These are phyloP conservation scores for Batillaria attramentaria DNA, from an alignment of 1,140 invertebrate genomes.

Conservation along the genomic window DNA sequence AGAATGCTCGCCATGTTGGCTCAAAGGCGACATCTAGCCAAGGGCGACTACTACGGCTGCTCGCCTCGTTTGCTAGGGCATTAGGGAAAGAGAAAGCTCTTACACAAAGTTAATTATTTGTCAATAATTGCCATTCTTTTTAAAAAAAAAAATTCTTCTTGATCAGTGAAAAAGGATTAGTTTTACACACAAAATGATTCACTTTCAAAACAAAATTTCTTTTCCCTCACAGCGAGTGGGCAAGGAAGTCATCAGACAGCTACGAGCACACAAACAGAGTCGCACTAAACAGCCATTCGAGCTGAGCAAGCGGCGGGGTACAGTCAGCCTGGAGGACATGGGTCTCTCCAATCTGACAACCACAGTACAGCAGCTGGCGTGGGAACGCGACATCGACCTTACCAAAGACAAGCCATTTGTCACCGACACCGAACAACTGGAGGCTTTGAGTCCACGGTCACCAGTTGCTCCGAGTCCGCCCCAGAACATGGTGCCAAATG, in stretches of 20 bases:
- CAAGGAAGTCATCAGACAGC: constrained; percentile 57
- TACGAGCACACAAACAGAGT: constrained; percentile 49
- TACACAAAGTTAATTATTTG: too few species aligned
- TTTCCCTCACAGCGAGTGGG: constrained; percentile 60
- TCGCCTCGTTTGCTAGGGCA: too few species aligned
- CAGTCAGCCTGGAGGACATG: constrained; percentile 6
- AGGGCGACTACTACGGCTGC: too few species aligned
- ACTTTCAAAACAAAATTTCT: too few species aligned
- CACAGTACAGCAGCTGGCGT: constrained; percentile 65
- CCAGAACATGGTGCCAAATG: neutral
- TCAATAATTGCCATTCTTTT: too few species aligned
- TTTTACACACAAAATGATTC: too few species aligned
- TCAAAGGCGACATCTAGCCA: too few species aligned
- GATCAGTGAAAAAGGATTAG: too few species aligned
- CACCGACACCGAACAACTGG: constrained; percentile 44
- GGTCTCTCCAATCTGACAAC: constrained; percentile 32
- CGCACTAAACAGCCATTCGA: constrained; percentile 27
- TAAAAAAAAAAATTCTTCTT: too few species aligned
- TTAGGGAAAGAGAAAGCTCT: too few species aligned
- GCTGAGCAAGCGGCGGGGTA: constrained; percentile 18
- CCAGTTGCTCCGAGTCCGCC: neutral
- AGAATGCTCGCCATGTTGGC: too few species aligned
- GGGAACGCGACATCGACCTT: constrained; percentile 68
- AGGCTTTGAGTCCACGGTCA: constrained; percentile 33
- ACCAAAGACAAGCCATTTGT: constrained; percentile 56